Base-by-base conservation (phyloP, 1,140 invertebrate genomes). In the Trachymyrmex cornetzi region DNA sequence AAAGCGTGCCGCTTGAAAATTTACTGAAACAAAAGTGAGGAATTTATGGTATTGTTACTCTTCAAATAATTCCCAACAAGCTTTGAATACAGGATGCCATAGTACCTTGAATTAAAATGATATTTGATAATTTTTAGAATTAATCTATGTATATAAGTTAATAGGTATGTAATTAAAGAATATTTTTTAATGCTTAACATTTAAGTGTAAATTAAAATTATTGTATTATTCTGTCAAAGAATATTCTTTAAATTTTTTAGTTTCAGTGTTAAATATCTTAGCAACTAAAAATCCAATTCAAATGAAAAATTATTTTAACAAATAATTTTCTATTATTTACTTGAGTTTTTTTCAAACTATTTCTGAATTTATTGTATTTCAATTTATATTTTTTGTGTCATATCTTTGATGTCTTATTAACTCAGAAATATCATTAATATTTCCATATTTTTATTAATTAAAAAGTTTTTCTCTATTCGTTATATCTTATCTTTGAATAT, bases 1-100 rank as follows among this genome's bases (percentile, higher is more conserved):
- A 61, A 44, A 74, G 80, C 55, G 55, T 34, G 69, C n/a, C 27
- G 80, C 67, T 61, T 14, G 67, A 61, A 74, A 61, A 84, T 61
- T 44, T 30, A n/a, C 22, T 12, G 53, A 30, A 72, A 59, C 38
- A n/a, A 74, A 74, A 84, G 44, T 38, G 50, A 53, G 30, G 48
- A 38, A 67, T n/a, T 69, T 27, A 19, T 24, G 48, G 27, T 30
- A 81, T 57, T 81, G 16, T 44, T 61, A 63, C 30, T 11, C n/a
- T 34, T 81, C 50, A 55, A 81, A 27, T 14, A 30, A 69, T 5
- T 34, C 12, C 3, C 14, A 55, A 38, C 30, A 27, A 81, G 48
- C 38, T 22, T 80, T 27, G 16, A 48, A 48, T 38, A 11, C 5
- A 48, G 7, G 22, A 24, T 38, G 24, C 59, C 30, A 1, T 0